These are phyloP conservation scores for Cichladusa arquata DNA, from an alignment of 2,113 vertebrate genomes.

Conservation along the genomic window DNA sequence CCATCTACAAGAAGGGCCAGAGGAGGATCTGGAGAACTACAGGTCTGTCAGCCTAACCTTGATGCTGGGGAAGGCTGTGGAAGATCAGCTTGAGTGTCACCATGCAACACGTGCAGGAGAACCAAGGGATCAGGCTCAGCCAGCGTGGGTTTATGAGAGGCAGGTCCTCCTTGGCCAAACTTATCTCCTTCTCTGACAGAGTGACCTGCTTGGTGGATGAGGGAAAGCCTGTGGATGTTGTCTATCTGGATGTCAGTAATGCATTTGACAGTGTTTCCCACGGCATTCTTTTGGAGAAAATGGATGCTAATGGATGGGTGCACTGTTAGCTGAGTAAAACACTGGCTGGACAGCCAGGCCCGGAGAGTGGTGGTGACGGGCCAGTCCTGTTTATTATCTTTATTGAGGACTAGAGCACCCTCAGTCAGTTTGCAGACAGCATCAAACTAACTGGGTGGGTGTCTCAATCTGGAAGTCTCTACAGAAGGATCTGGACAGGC, in stretches of 20 bases:
- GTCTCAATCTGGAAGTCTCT: background rate
- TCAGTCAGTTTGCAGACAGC: background rate
- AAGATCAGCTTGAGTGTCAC: background rate
- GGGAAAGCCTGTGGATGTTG: background rate
- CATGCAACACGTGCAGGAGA: background rate
- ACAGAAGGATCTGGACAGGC: background rate
- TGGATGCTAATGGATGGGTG: background rate
- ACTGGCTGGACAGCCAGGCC: background rate
- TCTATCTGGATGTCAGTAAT: background rate
- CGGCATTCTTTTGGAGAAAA: background rate
- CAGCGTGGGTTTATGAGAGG: background rate
- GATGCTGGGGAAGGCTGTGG: background rate
- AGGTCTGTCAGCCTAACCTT: background rate
- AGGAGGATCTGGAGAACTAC: background rate
- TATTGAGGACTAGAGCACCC: background rate
- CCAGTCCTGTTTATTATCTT: background rate
- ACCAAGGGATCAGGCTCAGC: background rate
- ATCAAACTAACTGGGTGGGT: accelerated
- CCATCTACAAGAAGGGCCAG: background rate
- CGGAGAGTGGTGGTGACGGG: background rate
- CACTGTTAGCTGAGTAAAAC: background rate
- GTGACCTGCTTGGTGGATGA: background rate
- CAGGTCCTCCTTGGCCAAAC: background rate
- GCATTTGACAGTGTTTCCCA: background rate
- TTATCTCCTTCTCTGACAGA: background rate